Evolutionary conservation across 2,113 vertebrate genomes (phyloP).

Genomic region (Scalopus aquaticus): DNA sequence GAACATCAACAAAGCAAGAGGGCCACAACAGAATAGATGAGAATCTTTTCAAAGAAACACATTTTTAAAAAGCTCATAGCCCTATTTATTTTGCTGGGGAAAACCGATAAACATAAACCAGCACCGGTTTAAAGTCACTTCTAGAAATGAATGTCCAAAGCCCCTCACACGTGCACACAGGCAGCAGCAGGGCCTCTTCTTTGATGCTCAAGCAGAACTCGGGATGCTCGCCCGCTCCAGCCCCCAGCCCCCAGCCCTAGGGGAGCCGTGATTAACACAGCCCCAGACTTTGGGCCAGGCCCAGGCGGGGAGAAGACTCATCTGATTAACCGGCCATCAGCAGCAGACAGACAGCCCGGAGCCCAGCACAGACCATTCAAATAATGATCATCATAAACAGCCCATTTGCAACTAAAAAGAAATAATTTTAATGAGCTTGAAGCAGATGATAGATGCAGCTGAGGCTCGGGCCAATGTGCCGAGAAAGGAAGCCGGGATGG

Average conservation of each 20-base stretch:
- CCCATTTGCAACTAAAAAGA: conserved; percentile 79
- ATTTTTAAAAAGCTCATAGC: conserved; percentile 5
- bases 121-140: neutral
- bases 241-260: neutral
- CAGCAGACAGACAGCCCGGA: conserved; percentile 81
- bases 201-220: neutral
- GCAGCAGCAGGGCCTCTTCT: neutral
- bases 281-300: conserved; percentile 57
- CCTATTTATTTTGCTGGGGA: conserved; percentile 44
- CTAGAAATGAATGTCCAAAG: neutral
- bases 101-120: neutral
- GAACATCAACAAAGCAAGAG: conserved; percentile 3
- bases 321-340: conserved; percentile 77
- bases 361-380: conserved; percentile 72
- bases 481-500: conserved; percentile 18
- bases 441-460: conserved; percentile 80
- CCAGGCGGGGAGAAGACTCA: conserved; percentile 58
- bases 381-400: conserved; percentile 78
- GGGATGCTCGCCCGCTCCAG: neutral
- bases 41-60: conserved; percentile 52
- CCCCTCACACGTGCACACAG: neutral
- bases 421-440: conserved; percentile 81
- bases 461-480: conserved; percentile 56
- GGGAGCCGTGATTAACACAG: conserved; percentile 53
- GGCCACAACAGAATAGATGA: neutral